Evolutionary conservation across 2,113 vertebrate genomes (phyloP).

Genomic region (Verasper variegatus): DNA sequence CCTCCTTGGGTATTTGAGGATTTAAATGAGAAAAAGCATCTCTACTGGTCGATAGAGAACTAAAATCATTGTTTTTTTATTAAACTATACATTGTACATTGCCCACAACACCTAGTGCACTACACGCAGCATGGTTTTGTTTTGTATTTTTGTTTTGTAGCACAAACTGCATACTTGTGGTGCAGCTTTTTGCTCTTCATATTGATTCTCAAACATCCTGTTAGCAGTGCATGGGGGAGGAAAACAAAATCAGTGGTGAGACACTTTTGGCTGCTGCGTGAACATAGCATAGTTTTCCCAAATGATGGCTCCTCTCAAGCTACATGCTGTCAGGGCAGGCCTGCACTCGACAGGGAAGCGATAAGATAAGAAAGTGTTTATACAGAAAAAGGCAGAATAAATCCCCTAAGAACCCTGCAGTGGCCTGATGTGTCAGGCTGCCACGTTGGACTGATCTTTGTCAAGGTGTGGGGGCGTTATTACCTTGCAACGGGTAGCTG

Average conservation of each 20-base stretch:
- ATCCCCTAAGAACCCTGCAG: constrained; percentile 42
- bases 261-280: constrained; percentile 40
- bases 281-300: constrained; percentile 44
- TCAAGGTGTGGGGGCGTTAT: constrained; percentile 27
- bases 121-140: not conserved
- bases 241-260: constrained; percentile 37
- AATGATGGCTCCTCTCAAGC: constrained; percentile 51
- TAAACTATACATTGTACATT: not conserved
- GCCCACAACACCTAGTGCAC: not conserved
- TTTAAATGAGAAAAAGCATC: not conserved
- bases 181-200: not conserved
- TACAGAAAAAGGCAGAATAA: constrained; percentile 53
- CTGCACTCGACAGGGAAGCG: constrained; percentile 28
- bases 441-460: constrained; percentile 49
- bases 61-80: not conserved
- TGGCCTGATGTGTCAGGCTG: constrained; percentile 21
- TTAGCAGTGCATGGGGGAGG: not conserved
- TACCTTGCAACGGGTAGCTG: constrained; percentile 20
- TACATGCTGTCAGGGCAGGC: constrained; percentile 37
- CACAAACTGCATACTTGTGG: not conserved
- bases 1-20: no score
- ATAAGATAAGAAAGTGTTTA: constrained; percentile 66
- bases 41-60: not conserved
- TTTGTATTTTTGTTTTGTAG: not conserved
- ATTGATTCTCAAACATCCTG: constrained; percentile 9